Conservation (phyloP, 2,888 invertebrate genomes). For the Nomada ruficornis region DNA sequence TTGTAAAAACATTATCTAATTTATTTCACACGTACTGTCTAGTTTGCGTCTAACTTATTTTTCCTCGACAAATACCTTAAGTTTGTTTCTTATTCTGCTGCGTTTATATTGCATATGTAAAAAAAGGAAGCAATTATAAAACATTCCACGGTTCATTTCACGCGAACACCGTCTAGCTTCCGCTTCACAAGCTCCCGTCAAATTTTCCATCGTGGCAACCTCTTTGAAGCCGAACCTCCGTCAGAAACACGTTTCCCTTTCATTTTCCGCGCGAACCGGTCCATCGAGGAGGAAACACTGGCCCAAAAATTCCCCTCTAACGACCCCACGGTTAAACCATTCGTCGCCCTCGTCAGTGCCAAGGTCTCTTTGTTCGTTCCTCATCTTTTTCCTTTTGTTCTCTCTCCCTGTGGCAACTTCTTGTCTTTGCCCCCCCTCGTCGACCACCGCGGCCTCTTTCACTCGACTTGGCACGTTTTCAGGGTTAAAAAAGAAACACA, state of each 20-base stretch:
- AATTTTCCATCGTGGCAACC: neutral
- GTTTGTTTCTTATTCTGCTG: too few species aligned
- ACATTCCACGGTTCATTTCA: too few species aligned
- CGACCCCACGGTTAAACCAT: conserved; percentile 49
- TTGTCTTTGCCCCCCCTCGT: conserved; percentile 15
- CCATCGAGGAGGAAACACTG: conserved; percentile 16
- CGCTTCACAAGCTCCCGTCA: neutral
- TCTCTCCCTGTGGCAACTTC: conserved; percentile 47
- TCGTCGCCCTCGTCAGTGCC: conserved; percentile 63
- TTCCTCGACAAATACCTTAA: too few species aligned
- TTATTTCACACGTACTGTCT: too few species aligned
- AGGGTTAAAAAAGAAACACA: conserved; percentile 64
- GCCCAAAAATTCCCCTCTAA: conserved; percentile 53
- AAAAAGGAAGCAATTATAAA: too few species aligned
- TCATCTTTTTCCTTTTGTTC: conserved; percentile 26
- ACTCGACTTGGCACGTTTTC: conserved; percentile 69
- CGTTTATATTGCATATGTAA: too few species aligned
- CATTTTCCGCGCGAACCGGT: neutral
- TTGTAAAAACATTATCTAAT: too few species aligned
- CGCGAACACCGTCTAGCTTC: neutral
- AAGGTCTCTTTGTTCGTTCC: conserved; percentile 62
- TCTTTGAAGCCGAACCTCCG: neutral
- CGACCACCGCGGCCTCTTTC: conserved; percentile 17
- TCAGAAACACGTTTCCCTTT: conserved; percentile 6
- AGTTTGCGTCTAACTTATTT: too few species aligned